Percentiles rank a stretch among this genome's conserved stretches.
These are phyloP conservation scores for Alentia gelatinosa DNA, from an alignment of 2,888 invertebrate genomes.

Conservation along the genomic window DNA sequence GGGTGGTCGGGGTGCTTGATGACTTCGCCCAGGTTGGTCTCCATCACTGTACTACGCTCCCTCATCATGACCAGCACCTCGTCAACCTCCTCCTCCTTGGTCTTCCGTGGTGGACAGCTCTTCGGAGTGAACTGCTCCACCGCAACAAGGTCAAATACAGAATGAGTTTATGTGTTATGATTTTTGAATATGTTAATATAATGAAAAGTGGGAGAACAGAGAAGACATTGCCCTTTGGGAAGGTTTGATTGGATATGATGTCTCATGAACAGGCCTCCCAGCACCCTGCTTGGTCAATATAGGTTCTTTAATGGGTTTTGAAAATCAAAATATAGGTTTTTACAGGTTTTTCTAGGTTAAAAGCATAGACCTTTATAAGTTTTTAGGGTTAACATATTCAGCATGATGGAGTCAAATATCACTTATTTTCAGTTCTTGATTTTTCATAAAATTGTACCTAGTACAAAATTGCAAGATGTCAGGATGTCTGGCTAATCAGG, in stretches of 20 bases:
- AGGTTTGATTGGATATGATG: too few relatives aligned
- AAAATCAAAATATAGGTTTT: not conserved
- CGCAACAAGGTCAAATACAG: not conserved
- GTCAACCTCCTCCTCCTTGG: slow-evolving; percentile 33
- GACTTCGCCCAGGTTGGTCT: slow-evolving; percentile 40
- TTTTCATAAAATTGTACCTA: not conserved
- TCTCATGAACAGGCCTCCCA: too few relatives aligned
- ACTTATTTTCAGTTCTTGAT: too few relatives aligned
- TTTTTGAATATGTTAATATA: not conserved
- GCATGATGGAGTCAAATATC: too few relatives aligned
- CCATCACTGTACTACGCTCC: slow-evolving; percentile 50
- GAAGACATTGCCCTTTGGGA: not conserved
- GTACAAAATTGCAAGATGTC: too few relatives aligned
- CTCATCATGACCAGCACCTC: slow-evolving; percentile 18
- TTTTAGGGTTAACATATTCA: too few relatives aligned
- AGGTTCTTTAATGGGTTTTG: too few relatives aligned
- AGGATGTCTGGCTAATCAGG: too few relatives aligned
- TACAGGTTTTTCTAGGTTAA: too few relatives aligned
- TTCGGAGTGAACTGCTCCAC: not conserved
- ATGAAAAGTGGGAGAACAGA: not conserved
- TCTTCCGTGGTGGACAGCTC: not conserved
- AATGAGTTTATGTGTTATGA: too few relatives aligned
- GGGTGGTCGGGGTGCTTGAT: not conserved
- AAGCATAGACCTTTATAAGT: too few relatives aligned
- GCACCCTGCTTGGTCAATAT: too few relatives aligned